Evolutionary conservation across 2,888 invertebrate species (phyloP).

Genomic region (Pocota personata): DNA sequence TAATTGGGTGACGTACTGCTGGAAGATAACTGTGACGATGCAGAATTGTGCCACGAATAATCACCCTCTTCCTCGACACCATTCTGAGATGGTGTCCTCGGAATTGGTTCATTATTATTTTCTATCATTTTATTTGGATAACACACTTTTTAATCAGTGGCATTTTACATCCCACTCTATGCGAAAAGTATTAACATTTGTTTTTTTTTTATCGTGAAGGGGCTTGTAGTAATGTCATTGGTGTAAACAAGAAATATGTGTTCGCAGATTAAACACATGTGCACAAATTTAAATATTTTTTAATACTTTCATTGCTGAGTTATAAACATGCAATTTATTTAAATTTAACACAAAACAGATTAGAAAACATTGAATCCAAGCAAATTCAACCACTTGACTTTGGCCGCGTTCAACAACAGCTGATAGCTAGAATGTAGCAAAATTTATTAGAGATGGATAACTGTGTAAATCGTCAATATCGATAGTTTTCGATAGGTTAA

Average conservation of each 20-base stretch:
- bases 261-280: background rate
- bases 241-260: background rate
- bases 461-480: too few species aligned
- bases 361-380: slow-evolving; percentile 1
- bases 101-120: slow-evolving; percentile 4
- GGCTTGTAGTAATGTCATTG: slow-evolving; percentile 21
- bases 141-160: background rate
- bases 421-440: too few species aligned
- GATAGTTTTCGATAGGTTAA: too few species aligned
- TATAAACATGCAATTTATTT: background rate
- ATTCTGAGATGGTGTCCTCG: slow-evolving; percentile 2
- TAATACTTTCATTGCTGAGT: background rate
- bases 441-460: too few species aligned
- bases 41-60: slow-evolving; percentile 51
- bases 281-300: background rate
- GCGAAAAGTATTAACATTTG: background rate
- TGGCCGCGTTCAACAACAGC: slow-evolving; percentile 27
- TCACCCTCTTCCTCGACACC: slow-evolving; percentile 10
- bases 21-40: slow-evolving; percentile 48
- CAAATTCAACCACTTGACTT: slow-evolving; percentile 47
- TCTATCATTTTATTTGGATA: slow-evolving; percentile 34
- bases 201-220: background rate
- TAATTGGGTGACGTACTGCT: slow-evolving; percentile 57
- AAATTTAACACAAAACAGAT: background rate
- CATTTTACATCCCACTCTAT: background rate